A percentile compares a stretch with the other conserved stretches of the same genome.
These are phyloP conservation scores for Halictus quadricinctus DNA, from an alignment of 2,888 invertebrate species.

Conservation along the genomic window DNA sequence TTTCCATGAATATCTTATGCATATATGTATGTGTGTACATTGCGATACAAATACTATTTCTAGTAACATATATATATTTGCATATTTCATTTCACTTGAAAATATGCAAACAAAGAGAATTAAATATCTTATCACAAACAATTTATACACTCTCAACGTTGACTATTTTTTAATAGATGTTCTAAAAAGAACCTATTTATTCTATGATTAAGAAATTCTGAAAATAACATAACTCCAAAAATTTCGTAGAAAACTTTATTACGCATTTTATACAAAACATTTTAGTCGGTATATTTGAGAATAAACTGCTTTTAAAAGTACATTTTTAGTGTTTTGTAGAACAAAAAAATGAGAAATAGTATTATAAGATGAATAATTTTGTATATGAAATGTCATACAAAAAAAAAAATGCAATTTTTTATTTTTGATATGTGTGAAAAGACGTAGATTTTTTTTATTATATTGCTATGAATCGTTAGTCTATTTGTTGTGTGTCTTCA, in stretches of 20 bases:
- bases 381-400: neutral
- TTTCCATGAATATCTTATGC: constrained; percentile 15
- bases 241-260: neutral
- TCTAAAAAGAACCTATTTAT: constrained; percentile 16
- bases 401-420: constrained; percentile 21
- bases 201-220: neutral
- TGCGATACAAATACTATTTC: constrained; percentile 4
- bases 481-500: constrained; percentile 13
- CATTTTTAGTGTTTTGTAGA: neutral
- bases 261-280: constrained; percentile 17
- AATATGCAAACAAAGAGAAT: constrained; percentile 23
- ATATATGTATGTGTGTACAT: constrained; percentile 24
- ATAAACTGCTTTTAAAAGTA: constrained; percentile 15
- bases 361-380: neutral
- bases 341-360: neutral
- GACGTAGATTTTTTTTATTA: neutral
- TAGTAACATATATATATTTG: constrained; percentile 12
- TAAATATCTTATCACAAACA: neutral
- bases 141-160: neutral
- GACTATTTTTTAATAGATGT: neutral
- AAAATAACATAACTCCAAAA: neutral
- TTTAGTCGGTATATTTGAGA: neutral
- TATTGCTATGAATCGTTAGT: constrained; percentile 10
- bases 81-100: constrained; percentile 18
- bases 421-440: constrained; percentile 14